Conservation (phyloP, 2,113 vertebrate species). For the Otis tarda region DNA sequence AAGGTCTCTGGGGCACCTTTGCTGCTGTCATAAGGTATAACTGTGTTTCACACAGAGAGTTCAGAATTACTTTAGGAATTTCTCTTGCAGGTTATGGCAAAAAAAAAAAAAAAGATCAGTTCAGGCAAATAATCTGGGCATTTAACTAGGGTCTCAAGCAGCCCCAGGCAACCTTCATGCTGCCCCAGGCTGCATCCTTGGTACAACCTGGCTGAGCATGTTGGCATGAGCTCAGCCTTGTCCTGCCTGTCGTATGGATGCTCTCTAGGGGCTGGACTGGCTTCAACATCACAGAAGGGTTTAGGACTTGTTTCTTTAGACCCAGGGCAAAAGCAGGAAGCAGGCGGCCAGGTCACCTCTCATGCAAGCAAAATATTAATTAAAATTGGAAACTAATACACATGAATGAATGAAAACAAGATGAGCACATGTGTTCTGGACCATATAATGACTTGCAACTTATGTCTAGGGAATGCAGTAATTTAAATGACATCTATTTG, state of each 20-base stretch:
- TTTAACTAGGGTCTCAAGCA: not conserved
- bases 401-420: not conserved
- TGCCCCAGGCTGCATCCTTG: not conserved
- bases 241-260: not conserved
- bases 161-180: not conserved
- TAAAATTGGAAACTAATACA: not conserved
- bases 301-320: not conserved
- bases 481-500: not conserved
- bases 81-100: not conserved
- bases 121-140: not conserved
- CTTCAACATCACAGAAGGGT: not conserved
- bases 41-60: not conserved
- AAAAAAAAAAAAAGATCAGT: not conserved
- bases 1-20: constrained; percentile 8
- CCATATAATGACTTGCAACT: not conserved
- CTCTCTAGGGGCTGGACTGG: not conserved
- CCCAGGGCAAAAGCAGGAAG: not conserved
- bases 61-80: not conserved
- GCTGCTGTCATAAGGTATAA: not conserved
- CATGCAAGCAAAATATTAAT: not conserved
- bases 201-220: not conserved
- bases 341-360: not conserved
- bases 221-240: not conserved
- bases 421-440: not conserved
- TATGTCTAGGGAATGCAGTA: not conserved